Percentiles rank a stretch among this genome's conserved stretches.
Evolutionary conservation across 2,113 vertebrate genomes (phyloP).

Genomic region (Tenrec ecaudatus): DNA sequence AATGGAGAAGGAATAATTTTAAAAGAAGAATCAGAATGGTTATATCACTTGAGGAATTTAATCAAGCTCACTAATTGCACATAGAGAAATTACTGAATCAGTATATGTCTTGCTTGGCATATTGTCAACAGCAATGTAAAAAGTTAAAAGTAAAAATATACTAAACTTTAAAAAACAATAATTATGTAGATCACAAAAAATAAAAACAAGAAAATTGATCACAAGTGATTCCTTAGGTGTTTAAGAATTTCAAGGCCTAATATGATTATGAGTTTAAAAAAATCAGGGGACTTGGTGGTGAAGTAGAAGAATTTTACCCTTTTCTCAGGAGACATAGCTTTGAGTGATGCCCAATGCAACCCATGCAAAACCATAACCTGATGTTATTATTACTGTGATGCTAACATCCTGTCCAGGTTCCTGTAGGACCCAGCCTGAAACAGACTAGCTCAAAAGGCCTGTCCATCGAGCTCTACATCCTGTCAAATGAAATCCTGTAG

Average conservation of each 20-base stretch:
- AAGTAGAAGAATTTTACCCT: too few species aligned
- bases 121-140: neutral
- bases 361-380: neutral
- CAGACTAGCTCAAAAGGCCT: neutral
- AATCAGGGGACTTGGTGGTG: neutral
- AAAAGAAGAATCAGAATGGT: neutral
- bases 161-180: neutral
- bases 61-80: neutral
- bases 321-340: neutral
- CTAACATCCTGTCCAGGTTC: too few species aligned
- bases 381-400: neutral
- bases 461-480: neutral
- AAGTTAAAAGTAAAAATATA: neutral
- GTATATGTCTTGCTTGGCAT: neutral
- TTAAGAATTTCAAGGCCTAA: conserved; percentile 2
- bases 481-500: neutral
- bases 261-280: neutral
- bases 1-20: neutral
- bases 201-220: neutral
- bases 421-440: too few species aligned
- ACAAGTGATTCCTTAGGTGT: neutral
- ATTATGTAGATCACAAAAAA: neutral
- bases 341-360: neutral
- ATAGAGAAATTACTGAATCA: neutral
- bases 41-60: neutral